Percentiles rank a stretch among this genome's conserved stretches.
Conservation (phyloP, 2,113 vertebrate genomes). For the Tragelaphus scriptus region DNA sequence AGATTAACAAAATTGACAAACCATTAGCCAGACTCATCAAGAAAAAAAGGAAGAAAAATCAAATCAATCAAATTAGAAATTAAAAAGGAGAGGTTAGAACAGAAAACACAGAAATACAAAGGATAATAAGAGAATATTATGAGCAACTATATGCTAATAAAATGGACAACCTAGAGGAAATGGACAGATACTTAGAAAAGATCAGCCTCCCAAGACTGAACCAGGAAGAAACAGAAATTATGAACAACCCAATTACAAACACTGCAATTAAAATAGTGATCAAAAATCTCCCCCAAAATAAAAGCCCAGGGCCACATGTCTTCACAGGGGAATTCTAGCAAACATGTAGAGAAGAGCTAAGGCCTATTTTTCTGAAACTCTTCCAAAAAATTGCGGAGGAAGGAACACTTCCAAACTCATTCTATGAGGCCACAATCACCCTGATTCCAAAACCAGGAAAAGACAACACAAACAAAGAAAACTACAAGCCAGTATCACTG, state of each 20-base stretch:
- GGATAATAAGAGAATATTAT: not conserved
- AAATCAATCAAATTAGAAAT: not conserved
- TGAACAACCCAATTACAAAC: not conserved
- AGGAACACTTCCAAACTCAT: not conserved
- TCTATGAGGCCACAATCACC: not conserved
- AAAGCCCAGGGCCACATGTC: not conserved
- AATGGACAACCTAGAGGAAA: not conserved
- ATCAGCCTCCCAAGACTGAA: not conserved
- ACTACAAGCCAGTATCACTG: not conserved
- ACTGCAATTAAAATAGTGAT: not conserved
- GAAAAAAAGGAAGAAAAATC: not conserved
- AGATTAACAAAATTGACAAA: not conserved
- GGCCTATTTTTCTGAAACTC: not conserved
- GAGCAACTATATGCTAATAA: not conserved
- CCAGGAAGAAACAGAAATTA: not conserved
- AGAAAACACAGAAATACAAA: not conserved
- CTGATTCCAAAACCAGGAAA: not conserved
- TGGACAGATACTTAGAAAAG: not conserved
- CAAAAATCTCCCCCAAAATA: not conserved
- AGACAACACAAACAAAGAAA: not conserved
- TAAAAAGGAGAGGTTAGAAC: not conserved
- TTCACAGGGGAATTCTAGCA: not conserved
- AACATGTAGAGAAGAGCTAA: not conserved
- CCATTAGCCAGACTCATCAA: not conserved
- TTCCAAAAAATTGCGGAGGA: not conserved